phyloP scores from a whole-genome alignment of 1,140 invertebrate species.

The Drosophila miranda region DNA sequence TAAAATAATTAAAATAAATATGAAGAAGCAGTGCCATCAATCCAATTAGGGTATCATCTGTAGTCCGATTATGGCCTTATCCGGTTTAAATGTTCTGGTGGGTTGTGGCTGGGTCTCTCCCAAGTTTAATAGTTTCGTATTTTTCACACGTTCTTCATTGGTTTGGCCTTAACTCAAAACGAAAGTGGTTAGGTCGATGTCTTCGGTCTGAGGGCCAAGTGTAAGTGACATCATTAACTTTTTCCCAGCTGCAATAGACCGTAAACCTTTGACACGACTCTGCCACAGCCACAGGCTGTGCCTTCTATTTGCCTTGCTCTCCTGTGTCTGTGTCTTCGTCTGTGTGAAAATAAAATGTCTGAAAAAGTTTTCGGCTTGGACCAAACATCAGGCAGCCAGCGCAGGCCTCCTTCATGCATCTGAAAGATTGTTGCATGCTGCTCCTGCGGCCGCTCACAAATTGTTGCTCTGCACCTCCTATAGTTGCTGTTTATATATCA shows the following conservation, averaged over 20 bases:
- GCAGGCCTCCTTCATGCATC: conserved; percentile 27
- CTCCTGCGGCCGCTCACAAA: neutral
- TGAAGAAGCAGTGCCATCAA: too few relatives aligned
- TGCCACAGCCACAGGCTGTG: neutral
- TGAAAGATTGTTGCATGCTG: conserved; percentile 24
- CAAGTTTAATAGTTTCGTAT: conserved; percentile 51
- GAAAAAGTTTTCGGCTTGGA: conserved; percentile 56
- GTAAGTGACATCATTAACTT: conserved; percentile 79
- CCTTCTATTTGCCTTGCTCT: conserved; percentile 7
- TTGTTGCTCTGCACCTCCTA: conserved; percentile 11
- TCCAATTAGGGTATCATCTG: too few relatives aligned
- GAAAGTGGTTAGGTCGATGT: conserved; percentile 12
- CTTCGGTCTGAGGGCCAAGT: conserved; percentile 48
- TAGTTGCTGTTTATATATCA: conserved; percentile 4
- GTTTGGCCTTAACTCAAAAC: conserved; percentile 14
- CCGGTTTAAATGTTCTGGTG: neutral
- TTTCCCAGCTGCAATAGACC: conserved; percentile 32
- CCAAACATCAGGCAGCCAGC: conserved; percentile 26
- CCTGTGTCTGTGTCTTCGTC: neutral
- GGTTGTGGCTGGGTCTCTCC: neutral
- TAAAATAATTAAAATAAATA: conserved; percentile 3
- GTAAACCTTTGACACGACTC: conserved; percentile 28
- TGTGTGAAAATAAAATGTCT: conserved; percentile 51
- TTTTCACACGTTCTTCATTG: conserved; percentile 23
- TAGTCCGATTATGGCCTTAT: too few relatives aligned